A percentile compares a stretch with the other conserved stretches of the same genome.
These are phyloP conservation scores for Columbina picui DNA, from an alignment of 2,113 vertebrate genomes.

Conservation along the genomic window DNA sequence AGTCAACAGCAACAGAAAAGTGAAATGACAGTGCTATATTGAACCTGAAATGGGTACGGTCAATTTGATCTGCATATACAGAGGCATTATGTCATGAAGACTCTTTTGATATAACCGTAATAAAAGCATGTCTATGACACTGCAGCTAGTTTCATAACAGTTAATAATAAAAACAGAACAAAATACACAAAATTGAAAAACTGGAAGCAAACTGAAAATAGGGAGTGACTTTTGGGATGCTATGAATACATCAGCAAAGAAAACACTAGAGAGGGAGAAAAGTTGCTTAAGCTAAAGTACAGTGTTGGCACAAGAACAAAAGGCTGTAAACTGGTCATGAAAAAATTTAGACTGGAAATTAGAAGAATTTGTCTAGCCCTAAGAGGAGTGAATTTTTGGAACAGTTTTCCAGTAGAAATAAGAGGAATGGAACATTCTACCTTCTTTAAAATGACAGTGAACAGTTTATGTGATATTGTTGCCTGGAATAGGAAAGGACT, in stretches of 20 bases:
- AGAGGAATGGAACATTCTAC: background rate
- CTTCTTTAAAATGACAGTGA: background rate
- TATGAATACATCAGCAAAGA: background rate
- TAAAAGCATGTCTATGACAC: background rate
- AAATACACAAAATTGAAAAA: background rate
- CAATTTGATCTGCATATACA: background rate
- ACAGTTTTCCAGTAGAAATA: background rate
- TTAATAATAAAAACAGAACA: background rate
- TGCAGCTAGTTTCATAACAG: background rate
- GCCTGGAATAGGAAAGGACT: constrained; percentile 23
- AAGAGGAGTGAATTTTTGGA: constrained; percentile 26
- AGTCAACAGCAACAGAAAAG: background rate
- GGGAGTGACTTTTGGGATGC: background rate
- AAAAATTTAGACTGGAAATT: constrained; percentile 35
- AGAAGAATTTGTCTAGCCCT: background rate
- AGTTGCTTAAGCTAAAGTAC: constrained; percentile 32
- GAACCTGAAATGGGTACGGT: background rate
- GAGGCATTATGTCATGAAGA: background rate
- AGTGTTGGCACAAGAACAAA: constrained; percentile 36
- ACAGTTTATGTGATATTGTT: background rate
- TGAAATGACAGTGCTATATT: background rate
- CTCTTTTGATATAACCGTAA: background rate
- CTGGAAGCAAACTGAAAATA: background rate
- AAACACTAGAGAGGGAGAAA: background rate
- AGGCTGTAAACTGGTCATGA: background rate